Evolutionary conservation across 2,797 vertebrate genomes (phyloP), one percentile per base, ranked within the genome.

Genomic region (Bradypodion pumilum): DNA sequence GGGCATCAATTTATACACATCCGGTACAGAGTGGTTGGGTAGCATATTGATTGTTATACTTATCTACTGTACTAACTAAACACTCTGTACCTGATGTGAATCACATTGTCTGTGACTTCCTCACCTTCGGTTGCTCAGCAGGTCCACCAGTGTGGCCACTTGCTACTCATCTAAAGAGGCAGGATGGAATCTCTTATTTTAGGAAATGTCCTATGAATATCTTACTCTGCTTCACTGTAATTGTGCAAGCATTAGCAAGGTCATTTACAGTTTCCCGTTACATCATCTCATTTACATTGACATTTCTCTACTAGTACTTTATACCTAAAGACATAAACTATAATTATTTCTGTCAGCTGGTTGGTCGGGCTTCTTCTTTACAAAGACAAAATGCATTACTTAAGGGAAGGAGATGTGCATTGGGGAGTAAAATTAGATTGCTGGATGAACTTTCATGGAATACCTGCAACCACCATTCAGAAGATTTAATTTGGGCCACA

Each of bases 241-340:
- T 44, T 25, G 1, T 49, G 69, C 59, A 79, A 79, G 59, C 69
- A 79, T 10, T 72, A 79, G 65, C 82, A 80, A 80, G 79, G 82
- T 88, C 73, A 89, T 90, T 73, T 69, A 66, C 78, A 78, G 81
- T 4, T 3, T 68, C 32, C 40, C 3, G 42, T 63, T 86, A 37
- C 42, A 86, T 80, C 82, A 80, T 86, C 9, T 78, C 59, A 56
- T 86, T 89, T 89, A 89, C 89, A 85, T 46, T 76, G 74, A 59
- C 7, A 85, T 37, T 82, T 81, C 60, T 83, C 12, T 85, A 46
- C 70, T 86, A 87, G 59, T 78, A 79, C 49, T 84, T 81, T 80
- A 69, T 82, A 78, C 37, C 82, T 86, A 44, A 7, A 88, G 44
- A 29, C 84, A 40, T 90, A 89, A 77, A 74, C 84, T 74, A 32